Percentiles rank a stretch among this genome's conserved stretches.
Evolutionary conservation across 2,888 invertebrate genomes (phyloP).

Genomic region (Netelia inedita): DNA sequence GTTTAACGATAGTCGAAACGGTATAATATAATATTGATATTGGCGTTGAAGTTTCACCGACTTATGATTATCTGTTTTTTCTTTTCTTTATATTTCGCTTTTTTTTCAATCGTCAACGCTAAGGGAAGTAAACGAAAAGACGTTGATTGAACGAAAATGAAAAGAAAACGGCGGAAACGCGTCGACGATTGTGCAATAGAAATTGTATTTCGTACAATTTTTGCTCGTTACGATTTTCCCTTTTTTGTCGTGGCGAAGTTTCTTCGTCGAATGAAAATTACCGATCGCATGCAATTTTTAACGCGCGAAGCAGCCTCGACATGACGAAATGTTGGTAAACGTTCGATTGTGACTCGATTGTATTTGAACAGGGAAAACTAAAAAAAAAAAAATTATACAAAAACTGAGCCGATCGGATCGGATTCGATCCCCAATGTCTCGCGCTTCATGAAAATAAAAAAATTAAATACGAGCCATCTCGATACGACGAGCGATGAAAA

Average conservation of each 20-base stretch:
- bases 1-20: conserved; percentile 55
- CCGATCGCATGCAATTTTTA: conserved; percentile 17
- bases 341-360: conserved; percentile 10
- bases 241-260: conserved; percentile 36
- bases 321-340: not conserved
- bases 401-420: not conserved
- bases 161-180: conserved; percentile 38
- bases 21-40: conserved; percentile 45
- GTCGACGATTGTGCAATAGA: conserved; percentile 64
- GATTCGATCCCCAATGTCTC: conserved; percentile 39
- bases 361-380: conserved; percentile 5
- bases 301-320: no score
- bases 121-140: conserved; percentile 8
- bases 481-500: not conserved
- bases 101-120: conserved; percentile 31
- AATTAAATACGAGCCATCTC: not conserved
- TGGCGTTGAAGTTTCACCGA: conserved; percentile 47
- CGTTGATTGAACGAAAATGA: conserved; percentile 11
- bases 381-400: conserved; percentile 4
- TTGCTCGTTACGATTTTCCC: conserved; percentile 26
- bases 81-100: conserved; percentile 10
- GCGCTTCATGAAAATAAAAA: not conserved
- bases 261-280: conserved; percentile 11
- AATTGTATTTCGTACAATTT: conserved; percentile 26
- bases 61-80: conserved; percentile 3